Percentiles rank a stretch among this genome's conserved stretches.
Conservation (phyloP, 2,888 invertebrate genomes). For the Thera obeliscata region DNA sequence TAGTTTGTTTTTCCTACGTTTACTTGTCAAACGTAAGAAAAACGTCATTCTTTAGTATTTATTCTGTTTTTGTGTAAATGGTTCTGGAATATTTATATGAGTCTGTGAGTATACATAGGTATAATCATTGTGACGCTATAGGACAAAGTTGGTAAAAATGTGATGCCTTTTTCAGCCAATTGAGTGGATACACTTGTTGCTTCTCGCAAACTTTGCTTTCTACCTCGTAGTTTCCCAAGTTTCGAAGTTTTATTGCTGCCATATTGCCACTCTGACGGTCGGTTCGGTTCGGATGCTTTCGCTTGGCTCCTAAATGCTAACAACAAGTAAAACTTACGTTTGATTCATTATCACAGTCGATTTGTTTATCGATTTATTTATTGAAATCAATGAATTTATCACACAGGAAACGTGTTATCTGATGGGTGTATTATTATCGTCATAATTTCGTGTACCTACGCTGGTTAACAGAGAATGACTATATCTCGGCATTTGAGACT, state of each 20-base stretch:
- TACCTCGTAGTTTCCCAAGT: slow-evolving; percentile 23
- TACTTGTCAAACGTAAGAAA: background rate
- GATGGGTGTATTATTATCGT: background rate
- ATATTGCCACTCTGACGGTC: slow-evolving; percentile 4
- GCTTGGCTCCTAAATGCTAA: background rate
- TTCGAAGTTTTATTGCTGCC: slow-evolving; percentile 18
- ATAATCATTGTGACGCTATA: background rate
- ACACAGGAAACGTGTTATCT: background rate
- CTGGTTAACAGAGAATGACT: background rate
- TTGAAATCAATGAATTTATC: background rate
- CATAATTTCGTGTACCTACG: no score
- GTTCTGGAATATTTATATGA: no score
- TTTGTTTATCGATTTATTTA: background rate
- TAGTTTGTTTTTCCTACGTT: slow-evolving; percentile 5
- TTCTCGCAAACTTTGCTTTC: slow-evolving; percentile 24
- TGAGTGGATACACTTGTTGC: slow-evolving; percentile 40
- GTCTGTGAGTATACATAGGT: background rate
- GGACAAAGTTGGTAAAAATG: background rate
- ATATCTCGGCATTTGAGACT: background rate
- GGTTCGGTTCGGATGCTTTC: background rate
- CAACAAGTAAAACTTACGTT: background rate
- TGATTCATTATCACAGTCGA: background rate
- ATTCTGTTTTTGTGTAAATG: no score
- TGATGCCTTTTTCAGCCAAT: slow-evolving; percentile 17
- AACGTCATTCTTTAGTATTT: no score